Base-by-base conservation (phyloP, 92 coral and sea anemone genomes). In the Parazoanthus atlanticus region DNA sequence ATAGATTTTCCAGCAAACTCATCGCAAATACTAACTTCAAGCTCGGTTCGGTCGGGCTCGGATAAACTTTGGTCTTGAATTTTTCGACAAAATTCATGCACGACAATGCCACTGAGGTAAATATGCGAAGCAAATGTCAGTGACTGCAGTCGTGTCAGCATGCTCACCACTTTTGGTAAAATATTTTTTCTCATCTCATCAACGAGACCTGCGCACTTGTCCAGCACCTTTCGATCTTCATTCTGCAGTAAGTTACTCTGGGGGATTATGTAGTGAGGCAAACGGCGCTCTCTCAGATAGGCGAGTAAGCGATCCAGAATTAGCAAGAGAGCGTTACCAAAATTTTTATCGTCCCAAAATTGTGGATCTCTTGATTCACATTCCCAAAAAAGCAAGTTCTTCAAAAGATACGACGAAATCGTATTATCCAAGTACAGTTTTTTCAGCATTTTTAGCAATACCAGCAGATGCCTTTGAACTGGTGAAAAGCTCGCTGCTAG, bases 221-320 rank as follows among this genome's bases (percentile, higher is more conserved):
- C 15, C 21, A 82, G 76, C 26, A 19, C 32, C 8, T 32, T 47
- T 16, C 32, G 86, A 40, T 61, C 81, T 41, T 82, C 86, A 19
- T 15, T 76, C 41, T 66, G 86, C 32, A 82, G 49, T n/a, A 82
- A 41, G 38, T 82, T 82, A 82, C 86, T 82, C 40, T 67, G 26
- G 9, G 82, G 31, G 8, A 82, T 82, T 32, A 82, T 82, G 34
- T 82, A 82, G 29, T 82, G 86, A 3, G 86, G 86, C 16, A 82
- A 78, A 54, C 84, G 16, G 9, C 66, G 33, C 7, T 79, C 33
- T 40, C 25, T n/a, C 30, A 79, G n/a, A 41, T 12, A 41, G 6
- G 21, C n/a, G 9, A 31, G 28, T 0, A 79, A 31, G 33, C 84
- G 84, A 46, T 79, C 84, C 31, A 79, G 9, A 38, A 79, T 31